Evolutionary conservation across 2,888 invertebrate species (phyloP).

Genomic region (Nysson spinosus): DNA sequence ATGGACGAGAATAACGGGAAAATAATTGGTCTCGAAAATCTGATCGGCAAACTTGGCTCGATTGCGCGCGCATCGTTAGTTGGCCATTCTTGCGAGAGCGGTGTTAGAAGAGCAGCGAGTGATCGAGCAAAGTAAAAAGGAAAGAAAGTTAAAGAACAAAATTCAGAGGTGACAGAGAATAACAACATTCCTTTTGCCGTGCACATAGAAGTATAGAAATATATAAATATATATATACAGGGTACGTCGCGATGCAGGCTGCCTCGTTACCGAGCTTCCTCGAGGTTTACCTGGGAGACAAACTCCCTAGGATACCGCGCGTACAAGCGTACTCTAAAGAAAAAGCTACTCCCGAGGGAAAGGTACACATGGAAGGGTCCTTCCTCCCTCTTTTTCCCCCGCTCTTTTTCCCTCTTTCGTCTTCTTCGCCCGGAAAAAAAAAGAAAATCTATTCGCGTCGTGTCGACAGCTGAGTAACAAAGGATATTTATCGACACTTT

Average conservation of each 20-base stretch:
- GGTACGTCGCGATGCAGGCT: slow-evolving; percentile 22
- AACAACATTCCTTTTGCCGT: slow-evolving; percentile 44
- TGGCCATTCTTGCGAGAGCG: slow-evolving; percentile 56
- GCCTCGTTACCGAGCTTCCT: slow-evolving; percentile 10
- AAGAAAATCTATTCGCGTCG: no score
- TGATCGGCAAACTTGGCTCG: slow-evolving; percentile 10
- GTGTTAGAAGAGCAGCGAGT: slow-evolving; percentile 47
- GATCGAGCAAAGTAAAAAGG: slow-evolving; percentile 58
- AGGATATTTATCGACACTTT: no score
- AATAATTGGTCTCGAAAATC: background rate
- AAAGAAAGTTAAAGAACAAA: slow-evolving; percentile 46
- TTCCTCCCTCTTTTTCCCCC: no score
- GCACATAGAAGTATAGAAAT: slow-evolving; percentile 31
- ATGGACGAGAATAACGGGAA: background rate
- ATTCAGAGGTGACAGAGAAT: slow-evolving; percentile 14
- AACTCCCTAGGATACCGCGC: no score
- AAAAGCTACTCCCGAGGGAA: no score
- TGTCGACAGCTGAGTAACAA: no score
- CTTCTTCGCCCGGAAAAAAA: no score
- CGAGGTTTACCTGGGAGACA: no score
- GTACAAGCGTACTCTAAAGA: no score
- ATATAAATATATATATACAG: slow-evolving; percentile 10
- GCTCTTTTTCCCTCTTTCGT: no score
- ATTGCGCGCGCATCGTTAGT: slow-evolving; percentile 38
- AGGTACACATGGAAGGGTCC: no score